Base-by-base conservation (phyloP, 2,888 invertebrate species). In the Amphiduros pacificus region DNA sequence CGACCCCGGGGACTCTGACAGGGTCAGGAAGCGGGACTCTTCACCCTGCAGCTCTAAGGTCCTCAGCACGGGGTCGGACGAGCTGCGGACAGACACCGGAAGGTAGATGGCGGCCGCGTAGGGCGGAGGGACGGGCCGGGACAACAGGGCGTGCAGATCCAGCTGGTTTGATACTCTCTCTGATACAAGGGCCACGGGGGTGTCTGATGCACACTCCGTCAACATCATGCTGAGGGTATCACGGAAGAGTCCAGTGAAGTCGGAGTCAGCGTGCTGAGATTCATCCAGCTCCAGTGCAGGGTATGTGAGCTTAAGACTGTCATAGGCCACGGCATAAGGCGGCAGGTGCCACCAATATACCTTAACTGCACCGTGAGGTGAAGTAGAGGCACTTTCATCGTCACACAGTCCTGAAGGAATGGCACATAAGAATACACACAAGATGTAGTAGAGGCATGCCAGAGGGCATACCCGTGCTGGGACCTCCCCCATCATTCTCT, bases 1-100 rank as follows among this genome's bases (percentile, higher is more conserved):
- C 6, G 59, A 40, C 20, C 62, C 62, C 11, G 64, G 55, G n/a
- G 49, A 36, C n/a, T 51, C 53, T 22, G 61, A 17, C 3, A 61
- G n/a, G n/a, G 56, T 59, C 41, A 62, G 24, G 24, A 61, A 62
- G 49, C n/a, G n/a, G 22, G 31, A 44, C 22, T 44, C 31, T 14
- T 27, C 31, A 17, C 14, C 52, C 4, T 20, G 32, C 31, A 14
- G 29, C 2, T 14, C 20, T 14, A 24, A 17, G 22, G 20, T n/a
- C 14, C 24, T 17, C 14, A 32, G n/a, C 20, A 26, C 32, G 22
- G 31, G 14, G 3, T 36, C n/a, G 1, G 1, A 2, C 20, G 54
- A 36, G 36, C 36, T 36, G 11, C 36, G 17, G 36, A 36, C 36
- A 36, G 36, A 17, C 36, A 36, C 17, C 11, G 17, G 17, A 17